These are phyloP conservation scores for Xiphorhynchus elegans DNA, from an alignment of 2,113 vertebrate species.

Conservation along the genomic window DNA sequence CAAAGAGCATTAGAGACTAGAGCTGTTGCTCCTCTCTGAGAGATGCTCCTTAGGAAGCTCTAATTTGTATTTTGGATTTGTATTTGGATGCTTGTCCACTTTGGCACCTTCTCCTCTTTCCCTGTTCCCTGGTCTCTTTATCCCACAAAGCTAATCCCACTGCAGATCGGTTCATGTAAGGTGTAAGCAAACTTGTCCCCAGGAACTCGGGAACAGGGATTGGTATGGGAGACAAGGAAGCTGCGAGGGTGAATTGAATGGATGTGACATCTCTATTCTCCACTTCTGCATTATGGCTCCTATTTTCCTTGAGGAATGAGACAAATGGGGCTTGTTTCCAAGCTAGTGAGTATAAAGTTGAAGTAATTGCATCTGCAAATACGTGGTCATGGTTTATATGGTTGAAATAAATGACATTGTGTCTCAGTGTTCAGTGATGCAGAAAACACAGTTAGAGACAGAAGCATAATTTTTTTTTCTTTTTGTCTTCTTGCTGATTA, in stretches of 20 bases:
- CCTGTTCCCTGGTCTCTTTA: neutral
- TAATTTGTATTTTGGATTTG: neutral
- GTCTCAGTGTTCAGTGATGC: constrained; percentile 31
- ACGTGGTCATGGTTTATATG: constrained; percentile 36
- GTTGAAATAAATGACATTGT: constrained; percentile 56
- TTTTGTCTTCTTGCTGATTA: constrained; percentile 50
- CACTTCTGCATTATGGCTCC: constrained; percentile 17
- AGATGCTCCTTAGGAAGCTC: neutral
- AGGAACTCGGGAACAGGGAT: neutral
- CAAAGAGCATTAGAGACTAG: neutral
- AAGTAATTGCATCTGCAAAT: constrained; percentile 56
- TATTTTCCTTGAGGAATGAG: constrained; percentile 63
- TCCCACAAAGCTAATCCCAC: neutral
- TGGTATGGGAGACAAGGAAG: neutral
- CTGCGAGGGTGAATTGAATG: neutral
- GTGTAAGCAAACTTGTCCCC: neutral
- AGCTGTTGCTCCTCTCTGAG: neutral
- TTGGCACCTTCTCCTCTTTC: neutral
- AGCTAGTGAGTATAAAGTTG: constrained; percentile 59
- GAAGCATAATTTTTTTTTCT: neutral
- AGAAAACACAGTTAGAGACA: constrained; percentile 57
- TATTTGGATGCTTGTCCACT: neutral
- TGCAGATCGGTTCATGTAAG: neutral
- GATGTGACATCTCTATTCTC: constrained; percentile 58
- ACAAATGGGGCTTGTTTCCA: constrained; percentile 51